Evolutionary conservation across 2,113 vertebrate species (phyloP), one percentile per base, ranked within the genome.

Genomic region (Cricetomys ansorgei): DNA sequence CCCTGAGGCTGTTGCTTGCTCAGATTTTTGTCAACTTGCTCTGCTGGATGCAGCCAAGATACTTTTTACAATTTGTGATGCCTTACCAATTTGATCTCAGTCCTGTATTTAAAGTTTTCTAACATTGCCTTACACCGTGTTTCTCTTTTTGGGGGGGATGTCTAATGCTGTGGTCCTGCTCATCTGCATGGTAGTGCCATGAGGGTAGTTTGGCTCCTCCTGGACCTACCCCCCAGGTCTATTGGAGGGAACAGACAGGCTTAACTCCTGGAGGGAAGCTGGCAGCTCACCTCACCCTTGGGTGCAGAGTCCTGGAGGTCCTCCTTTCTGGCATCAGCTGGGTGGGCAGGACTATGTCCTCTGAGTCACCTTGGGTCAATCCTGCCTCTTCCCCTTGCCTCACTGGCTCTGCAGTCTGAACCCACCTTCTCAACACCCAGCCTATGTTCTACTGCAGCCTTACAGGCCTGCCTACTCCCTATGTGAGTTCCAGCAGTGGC

Each of bases 121-220:
- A 93, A 96, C 94, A 97, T 85, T 97, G 98, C 98, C 98, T 97
- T 97, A 97, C 3, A 57, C 92, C 45, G 91, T 55, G 91, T 89
- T 81, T 92, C 97, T 97, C 76, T 97, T 94, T 75, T 50, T 89
- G 91, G 79, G 79, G 34, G 70, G 72, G 27, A 62, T 34, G 16
- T 37, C 31, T 59, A 37, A 19, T 45, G 48, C 45, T 72, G 19
- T 48, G 50, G 70, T 50, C 40, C 43, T 7, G 0, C 76, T 65
- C 3, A 2, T 87, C 62, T 72, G 17, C 8, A 45, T 50, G 31
- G 10, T 5, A 57, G 69, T 37, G 19, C 65, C 31, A 5, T 1
- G 1, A 9, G 65, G n/a, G 65, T 59, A 13, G 16, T 27, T 3
- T 4, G 48, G 40, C 11, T 27, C 21, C 50, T 69, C 9, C 1